phyloP scores from a whole-genome alignment of 2,113 vertebrate genomes.

The Spheniscus mendiculus region DNA sequence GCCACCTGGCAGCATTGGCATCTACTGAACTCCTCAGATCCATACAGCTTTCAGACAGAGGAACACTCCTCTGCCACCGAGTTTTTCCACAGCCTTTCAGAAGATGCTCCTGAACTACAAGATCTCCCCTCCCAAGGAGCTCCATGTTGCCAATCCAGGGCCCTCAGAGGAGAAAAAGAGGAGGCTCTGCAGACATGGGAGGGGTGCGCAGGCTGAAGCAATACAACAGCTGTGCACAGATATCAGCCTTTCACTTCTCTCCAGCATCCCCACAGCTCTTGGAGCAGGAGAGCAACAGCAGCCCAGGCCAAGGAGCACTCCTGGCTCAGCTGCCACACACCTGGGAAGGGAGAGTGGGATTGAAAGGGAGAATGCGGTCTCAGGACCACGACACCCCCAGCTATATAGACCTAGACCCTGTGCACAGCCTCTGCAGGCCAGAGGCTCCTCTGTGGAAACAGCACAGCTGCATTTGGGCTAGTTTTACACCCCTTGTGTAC shows the following conservation, averaged over 20 bases:
- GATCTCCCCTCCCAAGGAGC: background rate
- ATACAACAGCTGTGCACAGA: background rate
- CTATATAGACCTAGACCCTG: background rate
- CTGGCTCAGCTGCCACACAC: background rate
- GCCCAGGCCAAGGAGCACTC: background rate
- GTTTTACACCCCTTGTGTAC: accelerated
- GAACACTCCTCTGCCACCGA: background rate
- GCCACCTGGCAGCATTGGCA: background rate
- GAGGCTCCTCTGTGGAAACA: background rate
- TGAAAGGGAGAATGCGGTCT: accelerated
- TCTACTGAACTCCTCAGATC: background rate
- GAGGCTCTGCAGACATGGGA: background rate
- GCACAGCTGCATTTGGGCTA: background rate
- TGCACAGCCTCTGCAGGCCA: background rate
- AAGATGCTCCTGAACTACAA: background rate
- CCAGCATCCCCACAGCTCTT: background rate
- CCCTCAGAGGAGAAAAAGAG: background rate
- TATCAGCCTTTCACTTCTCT: background rate
- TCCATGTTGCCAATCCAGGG: background rate
- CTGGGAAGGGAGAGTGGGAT: accelerated
- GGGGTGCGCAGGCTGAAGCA: background rate
- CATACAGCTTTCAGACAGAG: background rate
- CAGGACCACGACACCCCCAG: background rate
- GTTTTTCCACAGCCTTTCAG: background rate
- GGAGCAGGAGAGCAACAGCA: background rate